Conservation (phyloP, 2,888 invertebrate species). For the Luperina testacea region DNA sequence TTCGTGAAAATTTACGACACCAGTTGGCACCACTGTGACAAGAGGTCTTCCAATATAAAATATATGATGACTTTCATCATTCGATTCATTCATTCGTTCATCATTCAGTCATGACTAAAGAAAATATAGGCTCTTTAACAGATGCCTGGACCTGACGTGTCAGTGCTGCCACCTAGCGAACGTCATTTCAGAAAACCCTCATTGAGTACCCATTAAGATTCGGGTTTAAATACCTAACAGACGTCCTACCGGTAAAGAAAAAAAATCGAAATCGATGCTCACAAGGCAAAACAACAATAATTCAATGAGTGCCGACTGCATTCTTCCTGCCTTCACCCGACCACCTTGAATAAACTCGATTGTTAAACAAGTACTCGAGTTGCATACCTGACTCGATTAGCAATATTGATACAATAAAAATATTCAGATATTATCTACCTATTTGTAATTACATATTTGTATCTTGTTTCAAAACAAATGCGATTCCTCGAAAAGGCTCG, state of each 20-base stretch:
- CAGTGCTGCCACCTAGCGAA: too few relatives aligned
- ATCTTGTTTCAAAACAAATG: conserved; percentile 33
- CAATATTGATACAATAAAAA: conserved; percentile 58
- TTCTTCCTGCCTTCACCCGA: conserved; percentile 83
- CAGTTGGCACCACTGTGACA: too few relatives aligned
- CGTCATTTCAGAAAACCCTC: too few relatives aligned
- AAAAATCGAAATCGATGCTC: conserved; percentile 42
- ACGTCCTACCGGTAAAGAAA: not conserved
- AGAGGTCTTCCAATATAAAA: too few relatives aligned
- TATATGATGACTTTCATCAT: too few relatives aligned
- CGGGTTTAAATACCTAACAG: conserved; percentile 4
- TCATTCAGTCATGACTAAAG: too few relatives aligned
- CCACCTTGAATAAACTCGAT: conserved; percentile 81
- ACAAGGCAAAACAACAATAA: conserved; percentile 72
- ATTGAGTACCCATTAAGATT: not conserved
- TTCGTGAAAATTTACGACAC: too few relatives aligned
- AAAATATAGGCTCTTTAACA: too few relatives aligned
- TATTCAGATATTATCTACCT: conserved; percentile 51
- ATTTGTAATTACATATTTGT: conserved; percentile 28
- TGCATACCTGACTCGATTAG: conserved; percentile 74
- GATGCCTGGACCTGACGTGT: too few relatives aligned
- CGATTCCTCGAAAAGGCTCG: conserved; percentile 26
- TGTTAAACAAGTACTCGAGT: conserved; percentile 68
- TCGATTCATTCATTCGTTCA: too few relatives aligned
- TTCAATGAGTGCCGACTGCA: conserved; percentile 73